phyloP scores from a whole-genome alignment of 1,140 invertebrate genomes.

The Euwallacea fornicatus region DNA sequence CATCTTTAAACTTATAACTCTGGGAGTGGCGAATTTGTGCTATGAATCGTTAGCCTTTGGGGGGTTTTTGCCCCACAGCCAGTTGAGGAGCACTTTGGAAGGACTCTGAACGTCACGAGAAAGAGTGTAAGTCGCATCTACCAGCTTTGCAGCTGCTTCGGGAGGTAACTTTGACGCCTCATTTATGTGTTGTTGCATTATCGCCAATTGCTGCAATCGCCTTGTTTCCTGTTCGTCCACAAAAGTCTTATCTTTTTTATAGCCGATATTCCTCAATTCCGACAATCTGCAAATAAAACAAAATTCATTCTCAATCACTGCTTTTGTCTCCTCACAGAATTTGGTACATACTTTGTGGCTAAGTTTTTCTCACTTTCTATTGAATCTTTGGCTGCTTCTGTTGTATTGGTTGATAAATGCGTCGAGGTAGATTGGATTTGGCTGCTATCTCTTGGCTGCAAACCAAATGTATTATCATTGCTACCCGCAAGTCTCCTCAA shows the following conservation, averaged over 20 bases:
- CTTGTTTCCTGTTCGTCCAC: slow-evolving; percentile 73
- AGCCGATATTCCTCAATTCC: slow-evolving; percentile 71
- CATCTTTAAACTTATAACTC: background rate
- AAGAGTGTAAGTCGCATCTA: slow-evolving; percentile 71
- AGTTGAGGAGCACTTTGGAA: slow-evolving; percentile 74
- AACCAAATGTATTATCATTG: background rate
- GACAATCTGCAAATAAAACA: slow-evolving; percentile 60
- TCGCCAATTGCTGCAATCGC: slow-evolving; percentile 70
- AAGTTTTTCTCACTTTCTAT: background rate
- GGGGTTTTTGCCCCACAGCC: slow-evolving; percentile 67
- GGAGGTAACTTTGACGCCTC: slow-evolving; percentile 66
- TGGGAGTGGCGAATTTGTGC: slow-evolving; percentile 19
- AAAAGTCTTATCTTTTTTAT: slow-evolving; percentile 71
- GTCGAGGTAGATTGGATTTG: background rate
- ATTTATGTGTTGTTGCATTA: slow-evolving; percentile 66
- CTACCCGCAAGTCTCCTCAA: slow-evolving; percentile 46
- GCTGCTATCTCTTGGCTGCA: no score
- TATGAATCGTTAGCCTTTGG: slow-evolving; percentile 53
- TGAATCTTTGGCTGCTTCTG: background rate
- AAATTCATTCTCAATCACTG: background rate
- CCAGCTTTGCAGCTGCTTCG: slow-evolving; percentile 66
- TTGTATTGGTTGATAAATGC: background rate
- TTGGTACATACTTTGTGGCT: slow-evolving; percentile 18
- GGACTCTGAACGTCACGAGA: slow-evolving; percentile 75
- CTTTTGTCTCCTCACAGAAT: background rate